A percentile compares a stretch with the other conserved stretches of the same genome.
Conservation (phyloP, 2,113 vertebrate species). For the Cynopterus brachyotis region DNA sequence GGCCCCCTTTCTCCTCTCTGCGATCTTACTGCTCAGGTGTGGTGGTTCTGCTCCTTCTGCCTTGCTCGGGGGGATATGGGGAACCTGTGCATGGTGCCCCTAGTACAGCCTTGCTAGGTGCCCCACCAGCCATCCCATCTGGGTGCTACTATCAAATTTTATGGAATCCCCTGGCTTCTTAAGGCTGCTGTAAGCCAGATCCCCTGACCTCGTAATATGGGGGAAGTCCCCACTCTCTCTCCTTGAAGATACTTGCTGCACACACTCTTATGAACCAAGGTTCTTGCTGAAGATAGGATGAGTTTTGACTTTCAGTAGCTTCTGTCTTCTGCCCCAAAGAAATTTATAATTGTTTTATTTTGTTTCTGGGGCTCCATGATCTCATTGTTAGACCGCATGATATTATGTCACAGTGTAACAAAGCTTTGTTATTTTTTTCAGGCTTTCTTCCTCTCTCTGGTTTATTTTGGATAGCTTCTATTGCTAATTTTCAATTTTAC, state of each 20-base stretch:
- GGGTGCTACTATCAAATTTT: neutral
- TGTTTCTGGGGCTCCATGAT: neutral
- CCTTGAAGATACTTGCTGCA: neutral
- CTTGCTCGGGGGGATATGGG: neutral
- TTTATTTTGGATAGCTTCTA: neutral
- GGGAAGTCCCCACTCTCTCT: no score
- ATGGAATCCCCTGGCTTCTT: neutral
- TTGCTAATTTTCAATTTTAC: neutral
- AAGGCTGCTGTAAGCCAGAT: neutral
- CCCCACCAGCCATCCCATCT: neutral
- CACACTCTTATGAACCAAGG: neutral
- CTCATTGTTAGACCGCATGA: neutral
- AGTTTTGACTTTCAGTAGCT: neutral
- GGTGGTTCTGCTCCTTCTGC: neutral
- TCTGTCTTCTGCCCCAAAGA: neutral
- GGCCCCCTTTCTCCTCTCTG: neutral
- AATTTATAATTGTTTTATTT: neutral
- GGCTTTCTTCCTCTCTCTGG: neutral
- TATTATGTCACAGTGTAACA: neutral
- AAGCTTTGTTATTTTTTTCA: neutral
- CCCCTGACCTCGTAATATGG: neutral
- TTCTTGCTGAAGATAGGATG: neutral
- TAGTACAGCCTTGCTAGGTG: neutral
- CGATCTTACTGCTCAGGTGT: neutral
- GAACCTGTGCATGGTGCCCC: neutral